Conservation (phyloP, 2,113 vertebrate genomes). For the Crotalus helleri region DNA sequence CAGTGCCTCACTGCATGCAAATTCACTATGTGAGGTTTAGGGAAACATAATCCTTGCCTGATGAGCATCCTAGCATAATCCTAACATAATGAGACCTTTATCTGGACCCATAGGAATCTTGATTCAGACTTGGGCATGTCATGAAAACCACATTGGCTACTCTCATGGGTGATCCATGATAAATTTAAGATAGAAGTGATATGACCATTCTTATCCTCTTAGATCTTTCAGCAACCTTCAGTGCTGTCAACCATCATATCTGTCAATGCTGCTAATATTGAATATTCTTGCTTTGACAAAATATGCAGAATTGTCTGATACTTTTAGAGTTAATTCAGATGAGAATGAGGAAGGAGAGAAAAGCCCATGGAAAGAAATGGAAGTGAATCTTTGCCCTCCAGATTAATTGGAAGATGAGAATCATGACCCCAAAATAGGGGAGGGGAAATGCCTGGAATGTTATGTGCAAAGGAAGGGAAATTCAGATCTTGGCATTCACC, state of each 20-base stretch:
- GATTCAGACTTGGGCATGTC: not conserved
- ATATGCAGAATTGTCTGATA: too few species aligned
- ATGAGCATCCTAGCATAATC: not conserved
- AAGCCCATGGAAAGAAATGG: too few species aligned
- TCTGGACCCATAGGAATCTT: not conserved
- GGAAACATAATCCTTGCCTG: not conserved
- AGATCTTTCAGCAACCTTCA: not conserved
- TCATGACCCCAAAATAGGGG: too few species aligned
- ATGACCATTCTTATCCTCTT: not conserved
- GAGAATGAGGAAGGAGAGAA: too few species aligned
- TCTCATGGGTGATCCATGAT: not conserved
- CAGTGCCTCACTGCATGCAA: not conserved
- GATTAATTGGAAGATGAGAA: too few species aligned
- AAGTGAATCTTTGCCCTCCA: too few species aligned
- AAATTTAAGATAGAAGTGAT: not conserved
- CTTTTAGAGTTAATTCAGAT: too few species aligned
- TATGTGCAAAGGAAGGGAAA: too few species aligned
- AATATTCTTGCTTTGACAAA: too few species aligned
- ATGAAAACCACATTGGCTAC: not conserved
- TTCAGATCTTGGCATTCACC: too few species aligned
- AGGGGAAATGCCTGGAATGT: too few species aligned
- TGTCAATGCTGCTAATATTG: too few species aligned
- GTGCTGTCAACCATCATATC: not conserved
- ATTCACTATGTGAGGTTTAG: not conserved
- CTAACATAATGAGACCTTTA: not conserved